Percentiles rank a stretch among this genome's conserved stretches.
Evolutionary conservation across 2,797 vertebrate species (phyloP).

Genomic region (Selene dorsalis): DNA sequence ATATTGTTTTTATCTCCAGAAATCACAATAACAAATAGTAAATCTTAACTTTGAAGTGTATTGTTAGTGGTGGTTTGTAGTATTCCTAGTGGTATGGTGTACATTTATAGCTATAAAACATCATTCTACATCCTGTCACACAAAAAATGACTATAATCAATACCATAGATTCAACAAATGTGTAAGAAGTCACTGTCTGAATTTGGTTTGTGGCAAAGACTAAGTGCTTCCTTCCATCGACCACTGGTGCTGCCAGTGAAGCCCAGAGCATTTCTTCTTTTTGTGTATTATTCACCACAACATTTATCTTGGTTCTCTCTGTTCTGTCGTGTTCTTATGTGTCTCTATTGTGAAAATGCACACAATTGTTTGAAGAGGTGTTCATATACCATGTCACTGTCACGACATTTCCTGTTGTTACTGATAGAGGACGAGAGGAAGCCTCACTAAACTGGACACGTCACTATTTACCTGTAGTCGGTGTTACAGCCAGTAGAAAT

Average conservation of each 20-base stretch:
- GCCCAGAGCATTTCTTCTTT: not conserved
- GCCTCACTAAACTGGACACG: not conserved
- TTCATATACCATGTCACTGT: not conserved
- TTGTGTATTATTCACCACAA: fast-evolving
- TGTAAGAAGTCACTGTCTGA: not conserved
- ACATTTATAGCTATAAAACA: not conserved
- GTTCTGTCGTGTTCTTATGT: not conserved
- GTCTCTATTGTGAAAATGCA: not conserved
- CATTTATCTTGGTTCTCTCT: not conserved
- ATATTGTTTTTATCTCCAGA: not conserved
- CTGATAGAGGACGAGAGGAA: not conserved
- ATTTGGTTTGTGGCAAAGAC: not conserved
- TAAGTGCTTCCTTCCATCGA: not conserved
- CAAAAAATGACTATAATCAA: not conserved
- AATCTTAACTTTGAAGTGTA: not conserved
- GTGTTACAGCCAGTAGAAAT: not conserved
- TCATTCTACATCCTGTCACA: not conserved
- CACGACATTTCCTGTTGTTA: not conserved
- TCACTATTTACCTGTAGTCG: not conserved
- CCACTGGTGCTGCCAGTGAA: not conserved
- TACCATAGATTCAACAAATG: slow-evolving; percentile 4
- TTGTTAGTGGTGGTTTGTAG: not conserved
- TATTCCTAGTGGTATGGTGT: not conserved
- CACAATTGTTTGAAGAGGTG: not conserved
- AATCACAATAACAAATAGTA: not conserved